A percentile compares a stretch with the other conserved stretches of the same genome.
phyloP scores from a whole-genome alignment of 1,140 invertebrate genomes.

The Meloidogyne exigua region DNA sequence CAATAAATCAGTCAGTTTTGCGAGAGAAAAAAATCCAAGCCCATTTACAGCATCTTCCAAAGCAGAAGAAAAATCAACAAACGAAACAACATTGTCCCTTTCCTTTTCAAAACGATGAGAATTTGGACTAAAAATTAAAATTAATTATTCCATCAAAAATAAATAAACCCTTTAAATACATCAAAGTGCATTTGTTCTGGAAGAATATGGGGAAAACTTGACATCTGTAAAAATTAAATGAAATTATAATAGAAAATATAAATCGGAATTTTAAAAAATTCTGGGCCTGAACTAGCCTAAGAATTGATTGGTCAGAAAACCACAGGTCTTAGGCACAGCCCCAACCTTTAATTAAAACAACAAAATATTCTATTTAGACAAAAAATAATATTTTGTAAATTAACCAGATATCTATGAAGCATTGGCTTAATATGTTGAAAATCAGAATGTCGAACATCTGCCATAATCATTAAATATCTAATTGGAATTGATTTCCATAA shows the following conservation, averaged over 20 bases:
- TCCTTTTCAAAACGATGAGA: not conserved
- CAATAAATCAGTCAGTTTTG: constrained; percentile 11
- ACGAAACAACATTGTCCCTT: not conserved
- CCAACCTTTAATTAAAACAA: no score
- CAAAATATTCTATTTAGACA: no score
- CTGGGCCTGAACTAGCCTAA: no score
- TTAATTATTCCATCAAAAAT: not conserved
- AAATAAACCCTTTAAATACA: constrained; percentile 15
- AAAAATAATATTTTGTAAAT: no score
- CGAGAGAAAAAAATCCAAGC: constrained; percentile 9
- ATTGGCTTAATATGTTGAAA: constrained; percentile 38
- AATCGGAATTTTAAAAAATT: no score
- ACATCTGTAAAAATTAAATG: not conserved
- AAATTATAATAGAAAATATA: not conserved
- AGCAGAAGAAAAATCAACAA: not conserved
- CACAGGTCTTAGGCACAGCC: no score
- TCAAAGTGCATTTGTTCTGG: constrained; percentile 31
- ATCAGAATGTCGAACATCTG: constrained; percentile 37
- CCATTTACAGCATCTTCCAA: constrained; percentile 5
- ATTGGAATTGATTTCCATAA: constrained; percentile 47
- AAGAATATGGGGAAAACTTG: constrained; percentile 42
- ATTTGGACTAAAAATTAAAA: not conserved
- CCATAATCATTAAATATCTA: constrained; percentile 35
- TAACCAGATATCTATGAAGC: constrained; percentile 36
- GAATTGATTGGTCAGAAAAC: no score